Conservation (phyloP, 2,113 vertebrate species). For the Diadophis punctatus region DNA sequence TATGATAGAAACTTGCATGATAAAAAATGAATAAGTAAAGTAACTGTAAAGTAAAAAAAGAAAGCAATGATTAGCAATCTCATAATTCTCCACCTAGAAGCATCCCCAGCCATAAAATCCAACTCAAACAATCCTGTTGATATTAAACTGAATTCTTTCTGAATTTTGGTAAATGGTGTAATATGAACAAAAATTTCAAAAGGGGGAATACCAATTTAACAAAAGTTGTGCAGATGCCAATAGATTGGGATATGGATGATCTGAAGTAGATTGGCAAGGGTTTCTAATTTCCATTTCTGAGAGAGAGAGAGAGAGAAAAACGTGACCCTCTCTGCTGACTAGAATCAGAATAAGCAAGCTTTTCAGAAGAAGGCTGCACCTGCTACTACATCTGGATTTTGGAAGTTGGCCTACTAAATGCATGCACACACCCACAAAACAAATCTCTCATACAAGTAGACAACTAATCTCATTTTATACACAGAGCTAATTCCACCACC, state of each 20-base stretch:
- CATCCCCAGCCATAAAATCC: not conserved
- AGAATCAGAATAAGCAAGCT: not conserved
- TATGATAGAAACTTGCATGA: not conserved
- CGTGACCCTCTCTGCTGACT: not conserved
- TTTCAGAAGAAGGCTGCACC: not conserved
- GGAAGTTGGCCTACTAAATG: not conserved
- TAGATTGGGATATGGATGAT: not conserved
- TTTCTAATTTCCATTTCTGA: not conserved
- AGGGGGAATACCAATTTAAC: not conserved
- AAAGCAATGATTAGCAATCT: not conserved
- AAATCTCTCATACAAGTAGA: not conserved
- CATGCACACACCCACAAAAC: not conserved
- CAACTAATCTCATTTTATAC: not conserved
- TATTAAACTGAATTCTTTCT: not conserved
- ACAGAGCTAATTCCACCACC: not conserved
- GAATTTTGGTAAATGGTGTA: not conserved
- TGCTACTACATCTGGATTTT: not conserved
- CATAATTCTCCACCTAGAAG: not conserved
- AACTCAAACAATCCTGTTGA: not conserved
- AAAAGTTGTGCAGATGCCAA: not conserved
- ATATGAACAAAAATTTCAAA: not conserved
- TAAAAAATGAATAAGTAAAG: not conserved
- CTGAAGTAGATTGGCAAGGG: not conserved
- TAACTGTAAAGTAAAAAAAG: not conserved
- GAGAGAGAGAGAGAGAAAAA: not conserved